Base-by-base conservation (phyloP, 2,113 vertebrate species). In the Dendropsophus ebraccatus region DNA sequence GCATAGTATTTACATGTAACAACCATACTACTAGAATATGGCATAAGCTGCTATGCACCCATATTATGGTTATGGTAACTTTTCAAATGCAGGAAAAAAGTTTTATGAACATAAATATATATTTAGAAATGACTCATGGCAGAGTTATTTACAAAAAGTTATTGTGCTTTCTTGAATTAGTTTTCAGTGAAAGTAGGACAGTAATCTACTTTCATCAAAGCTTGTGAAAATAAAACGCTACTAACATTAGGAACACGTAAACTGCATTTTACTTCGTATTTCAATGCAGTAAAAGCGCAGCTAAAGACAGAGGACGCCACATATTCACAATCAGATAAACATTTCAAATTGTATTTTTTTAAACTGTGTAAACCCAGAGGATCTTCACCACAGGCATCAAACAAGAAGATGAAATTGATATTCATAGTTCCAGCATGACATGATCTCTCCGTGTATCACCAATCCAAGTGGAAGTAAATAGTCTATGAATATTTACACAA, bases 401-500 rank as follows among this genome's bases (percentile, higher is more conserved):
- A 54, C 11, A 80, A 21, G 54, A 35, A 23, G 13, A 45, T 25
- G 54, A 80, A 60, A 60, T 41, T 80, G 77, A 80, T 80, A 80
- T 60, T 80, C 77, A 80, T 80, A 80, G 77, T 45, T 80, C 23
- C 77, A 60, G 54, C 77, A 62, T 79, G 54, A 83, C 19, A 70
- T 19, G 12, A 17, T 23, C 32, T 23, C 32, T 23, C 41, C 35
- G 45, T 56, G 45, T 58, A 83, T 74, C 49, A 58, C 50, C 28
- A 56, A 19, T 74, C 50, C 54, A 73, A 50, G 32, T 37, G 32
- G 23, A 74, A 56, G 67, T 58, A 83, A 83, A 83, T 74, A 41
- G 32, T 45, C 82, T 56, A 83, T 74, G 69, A 83, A 83, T 83
- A 73, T 83, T 83, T 58, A 74, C 69, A 41, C 32, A 45, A 19